A percentile compares a stretch with the other conserved stretches of the same genome.
These are phyloP conservation scores for Blastobasis lacticolella DNA, from an alignment of 2,888 invertebrate species.

Conservation along the genomic window DNA sequence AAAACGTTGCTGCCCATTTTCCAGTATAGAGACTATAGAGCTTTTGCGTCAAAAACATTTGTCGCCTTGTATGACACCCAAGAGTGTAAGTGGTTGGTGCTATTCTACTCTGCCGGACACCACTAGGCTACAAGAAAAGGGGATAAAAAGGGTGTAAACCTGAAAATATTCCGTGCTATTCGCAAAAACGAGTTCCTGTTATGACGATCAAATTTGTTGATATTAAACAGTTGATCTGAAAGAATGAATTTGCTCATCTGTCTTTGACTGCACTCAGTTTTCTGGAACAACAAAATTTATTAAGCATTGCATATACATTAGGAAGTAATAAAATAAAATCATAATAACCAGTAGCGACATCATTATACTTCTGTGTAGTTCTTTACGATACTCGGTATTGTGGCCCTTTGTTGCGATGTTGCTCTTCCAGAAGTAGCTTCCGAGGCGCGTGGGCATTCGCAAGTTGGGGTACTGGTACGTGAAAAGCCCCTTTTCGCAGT, in stretches of 20 bases:
- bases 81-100: too few species aligned
- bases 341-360: neutral
- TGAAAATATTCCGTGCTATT: constrained; percentile 39
- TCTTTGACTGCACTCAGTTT: constrained; percentile 33
- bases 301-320: neutral
- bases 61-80: too few species aligned
- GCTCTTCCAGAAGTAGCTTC: constrained; percentile 39
- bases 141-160: constrained; percentile 44
- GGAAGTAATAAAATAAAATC: neutral
- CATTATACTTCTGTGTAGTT: neutral
- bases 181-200: constrained; percentile 46
- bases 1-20: too few species aligned
- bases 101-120: too few species aligned
- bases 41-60: too few species aligned
- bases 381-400: neutral
- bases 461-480: constrained; percentile 55
- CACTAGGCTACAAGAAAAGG: too few species aligned
- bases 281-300: constrained; percentile 27
- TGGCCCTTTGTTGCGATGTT: constrained; percentile 40
- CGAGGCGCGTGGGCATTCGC: constrained; percentile 36
- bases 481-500: constrained; percentile 51
- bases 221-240: constrained; percentile 44
- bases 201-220: constrained; percentile 44
- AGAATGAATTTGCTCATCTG: constrained; percentile 51
- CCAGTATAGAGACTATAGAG: too few species aligned